Conservation (phyloP, 92 coral and sea anemone genomes). For the Zoanthus gigantus region DNA sequence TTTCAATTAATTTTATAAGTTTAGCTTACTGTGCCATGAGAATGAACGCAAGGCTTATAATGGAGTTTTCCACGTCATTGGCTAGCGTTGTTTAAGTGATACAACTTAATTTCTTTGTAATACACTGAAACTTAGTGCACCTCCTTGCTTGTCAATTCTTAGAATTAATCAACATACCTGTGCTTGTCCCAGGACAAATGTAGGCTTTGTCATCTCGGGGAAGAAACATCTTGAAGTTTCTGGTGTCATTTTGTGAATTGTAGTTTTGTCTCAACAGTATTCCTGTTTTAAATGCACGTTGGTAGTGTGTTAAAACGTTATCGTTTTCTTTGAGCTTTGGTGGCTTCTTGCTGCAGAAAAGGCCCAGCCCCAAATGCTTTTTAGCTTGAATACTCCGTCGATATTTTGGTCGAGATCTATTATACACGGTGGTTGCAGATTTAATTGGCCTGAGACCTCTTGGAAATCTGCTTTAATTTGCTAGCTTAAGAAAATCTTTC, state of each 20-base stretch:
- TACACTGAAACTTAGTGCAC: not conserved
- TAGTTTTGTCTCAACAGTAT: constrained; percentile 27
- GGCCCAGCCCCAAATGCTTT: constrained; percentile 37
- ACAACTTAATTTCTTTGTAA: not conserved
- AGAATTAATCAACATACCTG: constrained; percentile 31
- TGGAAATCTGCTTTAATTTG: constrained; percentile 33
- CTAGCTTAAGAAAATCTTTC: constrained; percentile 45
- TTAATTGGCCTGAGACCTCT: constrained; percentile 45
- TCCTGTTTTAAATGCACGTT: constrained; percentile 47
- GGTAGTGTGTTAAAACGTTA: constrained; percentile 38
- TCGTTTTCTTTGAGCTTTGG: constrained; percentile 46
- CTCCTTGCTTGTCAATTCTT: too few relatives aligned
- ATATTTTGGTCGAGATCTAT: constrained; percentile 35
- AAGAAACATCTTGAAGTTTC: constrained; percentile 6
- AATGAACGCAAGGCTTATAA: too few relatives aligned
- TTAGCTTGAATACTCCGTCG: constrained; percentile 24
- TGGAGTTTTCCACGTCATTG: too few relatives aligned
- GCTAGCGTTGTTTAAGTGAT: too few relatives aligned
- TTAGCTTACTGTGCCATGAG: too few relatives aligned
- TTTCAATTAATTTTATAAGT: too few relatives aligned
- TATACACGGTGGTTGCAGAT: constrained; percentile 35
- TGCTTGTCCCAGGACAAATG: constrained; percentile 52
- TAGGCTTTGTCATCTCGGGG: constrained; percentile 49
- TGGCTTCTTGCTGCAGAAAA: constrained; percentile 40
- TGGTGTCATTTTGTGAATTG: constrained; percentile 1